Evolutionary conservation across 2,113 vertebrate species (phyloP).

Genomic region (Falcunculus frontatus): DNA sequence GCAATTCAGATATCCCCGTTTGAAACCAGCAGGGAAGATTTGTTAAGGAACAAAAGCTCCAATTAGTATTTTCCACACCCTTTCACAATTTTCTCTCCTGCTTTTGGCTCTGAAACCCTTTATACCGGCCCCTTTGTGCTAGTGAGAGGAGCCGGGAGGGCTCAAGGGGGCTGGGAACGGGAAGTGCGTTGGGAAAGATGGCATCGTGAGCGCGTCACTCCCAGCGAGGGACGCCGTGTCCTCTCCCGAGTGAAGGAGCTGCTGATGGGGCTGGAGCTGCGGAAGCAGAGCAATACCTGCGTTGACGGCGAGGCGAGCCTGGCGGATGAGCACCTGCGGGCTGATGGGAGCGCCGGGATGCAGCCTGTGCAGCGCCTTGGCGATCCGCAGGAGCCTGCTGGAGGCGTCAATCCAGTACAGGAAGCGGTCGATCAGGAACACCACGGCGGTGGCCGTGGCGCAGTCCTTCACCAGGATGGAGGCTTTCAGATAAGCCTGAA

Average conservation of each 20-base stretch:
- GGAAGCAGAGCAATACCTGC: conserved; percentile 68
- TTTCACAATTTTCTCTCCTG: conserved; percentile 78
- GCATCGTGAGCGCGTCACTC: background rate
- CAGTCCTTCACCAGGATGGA: conserved; percentile 77
- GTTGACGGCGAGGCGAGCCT: conserved; percentile 84
- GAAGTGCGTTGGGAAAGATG: conserved; percentile 1
- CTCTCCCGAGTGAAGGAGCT: conserved; percentile 33
- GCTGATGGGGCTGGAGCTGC: background rate
- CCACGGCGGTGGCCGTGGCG: conserved; percentile 65
- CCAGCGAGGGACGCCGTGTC: background rate
- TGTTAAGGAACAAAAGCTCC: conserved; percentile 79
- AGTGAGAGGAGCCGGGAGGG: conserved; percentile 52
- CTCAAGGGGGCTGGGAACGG: background rate
- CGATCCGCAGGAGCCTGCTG: conserved; percentile 75
- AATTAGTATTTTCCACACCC: conserved; percentile 84
- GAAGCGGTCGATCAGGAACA: conserved; percentile 88
- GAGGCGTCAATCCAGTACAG: conserved; percentile 88
- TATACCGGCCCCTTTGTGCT: conserved; percentile 71
- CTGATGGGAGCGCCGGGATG: conserved; percentile 76
- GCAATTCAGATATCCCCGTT: conserved; percentile 74
- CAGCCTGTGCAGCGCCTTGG: conserved; percentile 78
- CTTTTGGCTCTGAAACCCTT: conserved; percentile 72
- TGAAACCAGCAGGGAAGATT: conserved; percentile 78
- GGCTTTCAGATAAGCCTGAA: conserved; percentile 77
- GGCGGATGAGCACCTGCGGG: conserved; percentile 90